phyloP scores from a whole-genome alignment of 2,888 invertebrate genomes.

The Sabatieria punctata region DNA sequence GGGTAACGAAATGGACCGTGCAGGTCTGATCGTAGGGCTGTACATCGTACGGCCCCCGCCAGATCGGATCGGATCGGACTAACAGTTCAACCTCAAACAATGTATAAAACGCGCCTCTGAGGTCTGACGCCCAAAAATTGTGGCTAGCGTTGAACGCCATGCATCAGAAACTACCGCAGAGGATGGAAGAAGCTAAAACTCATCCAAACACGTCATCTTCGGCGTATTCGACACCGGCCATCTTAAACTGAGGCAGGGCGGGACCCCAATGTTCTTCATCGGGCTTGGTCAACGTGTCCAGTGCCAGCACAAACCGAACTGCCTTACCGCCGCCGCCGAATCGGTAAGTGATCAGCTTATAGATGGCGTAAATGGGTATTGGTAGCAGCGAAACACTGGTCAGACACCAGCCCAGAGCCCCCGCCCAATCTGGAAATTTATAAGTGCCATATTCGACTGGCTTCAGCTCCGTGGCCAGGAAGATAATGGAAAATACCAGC shows the following conservation, averaged over 20 bases:
- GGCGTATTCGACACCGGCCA: slow-evolving; percentile 3
- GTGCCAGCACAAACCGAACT: background rate
- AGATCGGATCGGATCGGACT: no score
- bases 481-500: slow-evolving; percentile 48
- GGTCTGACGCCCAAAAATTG: no score
- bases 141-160: no score
- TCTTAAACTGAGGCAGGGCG: slow-evolving; percentile 2
- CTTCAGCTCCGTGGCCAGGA: slow-evolving; percentile 48
- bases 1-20: no score
- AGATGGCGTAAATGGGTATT: slow-evolving; percentile 46
- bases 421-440: slow-evolving; percentile 51
- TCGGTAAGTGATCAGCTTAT: slow-evolving; percentile 21
- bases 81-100: no score
- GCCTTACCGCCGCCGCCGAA: no score
- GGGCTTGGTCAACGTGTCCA: background rate
- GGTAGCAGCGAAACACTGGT: slow-evolving; percentile 49
- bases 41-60: no score
- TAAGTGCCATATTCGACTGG: slow-evolving; percentile 47
- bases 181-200: no score
- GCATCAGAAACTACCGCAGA: no score
- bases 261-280: background rate
- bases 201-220: slow-evolving; percentile 11
- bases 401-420: slow-evolving; percentile 50
- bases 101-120: no score
- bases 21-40: no score